phyloP scores from a whole-genome alignment of 1,140 invertebrate genomes.

The Camponotus pennsylvanicus region DNA sequence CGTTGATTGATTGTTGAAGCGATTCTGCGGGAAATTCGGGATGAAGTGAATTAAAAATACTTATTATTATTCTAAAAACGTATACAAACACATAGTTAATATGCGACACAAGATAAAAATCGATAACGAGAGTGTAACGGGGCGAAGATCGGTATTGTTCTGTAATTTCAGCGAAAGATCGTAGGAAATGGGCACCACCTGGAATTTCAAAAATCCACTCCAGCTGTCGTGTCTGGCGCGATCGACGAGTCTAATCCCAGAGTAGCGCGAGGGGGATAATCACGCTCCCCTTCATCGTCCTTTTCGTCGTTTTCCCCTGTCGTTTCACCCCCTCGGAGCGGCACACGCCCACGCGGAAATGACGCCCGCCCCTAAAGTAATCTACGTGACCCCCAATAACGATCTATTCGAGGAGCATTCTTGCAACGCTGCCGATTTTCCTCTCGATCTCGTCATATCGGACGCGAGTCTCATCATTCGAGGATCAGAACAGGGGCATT shows the following conservation, averaged over 20 bases:
- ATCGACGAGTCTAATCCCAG: conserved; percentile 71
- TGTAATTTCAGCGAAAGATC: conserved; percentile 61
- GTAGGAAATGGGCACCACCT: conserved; percentile 71
- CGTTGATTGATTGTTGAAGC: neutral
- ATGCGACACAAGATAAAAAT: neutral
- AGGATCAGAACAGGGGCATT: neutral
- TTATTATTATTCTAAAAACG: neutral
- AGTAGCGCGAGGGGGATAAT: conserved; percentile 59
- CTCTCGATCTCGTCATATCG: conserved; percentile 5
- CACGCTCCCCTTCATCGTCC: conserved; percentile 31
- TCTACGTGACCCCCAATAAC: conserved; percentile 75
- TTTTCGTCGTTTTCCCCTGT: conserved; percentile 36
- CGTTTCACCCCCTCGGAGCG: conserved; percentile 40
- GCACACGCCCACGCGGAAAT: conserved; percentile 85
- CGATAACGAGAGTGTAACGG: neutral
- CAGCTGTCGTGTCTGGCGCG: conserved; percentile 73
- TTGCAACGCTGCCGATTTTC: conserved; percentile 70
- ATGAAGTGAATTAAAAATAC: neutral
- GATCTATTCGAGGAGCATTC: conserved; percentile 64
- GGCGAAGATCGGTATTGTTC: neutral
- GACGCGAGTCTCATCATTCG: neutral
- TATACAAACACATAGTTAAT: neutral
- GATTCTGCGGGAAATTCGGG: neutral
- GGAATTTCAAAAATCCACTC: conserved; percentile 74
- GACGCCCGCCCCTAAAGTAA: conserved; percentile 81